Evolutionary conservation across 2,797 vertebrate genomes (phyloP).

Genomic region (Merluccius polli): DNA sequence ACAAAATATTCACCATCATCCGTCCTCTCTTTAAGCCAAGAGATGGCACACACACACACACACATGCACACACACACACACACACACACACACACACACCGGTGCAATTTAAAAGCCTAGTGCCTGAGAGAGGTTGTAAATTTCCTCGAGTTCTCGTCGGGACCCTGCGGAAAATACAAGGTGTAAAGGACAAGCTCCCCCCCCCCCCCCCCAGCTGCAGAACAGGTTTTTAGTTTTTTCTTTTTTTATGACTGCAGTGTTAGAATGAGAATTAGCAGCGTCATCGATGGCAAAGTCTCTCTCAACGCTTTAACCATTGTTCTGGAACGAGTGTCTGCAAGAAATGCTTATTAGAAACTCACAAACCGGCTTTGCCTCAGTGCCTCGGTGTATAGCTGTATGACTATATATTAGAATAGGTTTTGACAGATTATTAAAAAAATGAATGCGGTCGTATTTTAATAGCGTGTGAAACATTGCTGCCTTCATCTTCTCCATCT

Average conservation of each 20-base stretch:
- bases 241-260: neutral
- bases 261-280: neutral
- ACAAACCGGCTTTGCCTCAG: neutral
- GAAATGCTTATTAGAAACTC: neutral
- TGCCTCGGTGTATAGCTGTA: neutral
- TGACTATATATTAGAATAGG: neutral
- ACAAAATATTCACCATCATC: neutral
- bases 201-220: neutral
- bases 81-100: neutral
- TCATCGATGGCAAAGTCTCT: neutral
- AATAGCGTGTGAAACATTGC: too few relatives aligned
- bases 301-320: neutral
- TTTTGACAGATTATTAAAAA: neutral
- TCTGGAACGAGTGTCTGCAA: neutral
- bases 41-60: neutral
- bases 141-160: neutral
- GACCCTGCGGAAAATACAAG: neutral
- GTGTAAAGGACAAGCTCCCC: conserved; percentile 11
- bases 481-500: too few relatives aligned
- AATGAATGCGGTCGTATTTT: too few relatives aligned
- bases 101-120: conserved; percentile 5
- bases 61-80: neutral
- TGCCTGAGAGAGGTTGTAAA: conserved; percentile 14
- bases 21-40: neutral
- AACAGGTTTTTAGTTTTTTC: neutral